These are phyloP conservation scores for Caenorhabditis brenneri DNA, from an alignment of 1,140 invertebrate species.

Conservation along the genomic window DNA sequence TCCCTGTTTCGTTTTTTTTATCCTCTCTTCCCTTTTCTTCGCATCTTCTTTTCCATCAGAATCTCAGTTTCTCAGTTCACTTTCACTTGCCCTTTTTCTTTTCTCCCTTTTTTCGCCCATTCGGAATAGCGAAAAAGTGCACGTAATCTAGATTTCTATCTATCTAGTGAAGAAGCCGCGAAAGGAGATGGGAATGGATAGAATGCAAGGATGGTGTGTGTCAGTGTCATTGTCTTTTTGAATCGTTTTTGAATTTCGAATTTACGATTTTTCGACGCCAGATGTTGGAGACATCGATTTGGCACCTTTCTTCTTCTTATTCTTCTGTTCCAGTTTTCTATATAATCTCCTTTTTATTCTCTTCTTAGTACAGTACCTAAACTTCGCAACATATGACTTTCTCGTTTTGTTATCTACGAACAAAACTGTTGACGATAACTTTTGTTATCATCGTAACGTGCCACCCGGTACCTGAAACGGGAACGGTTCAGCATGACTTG, in stretches of 20 bases:
- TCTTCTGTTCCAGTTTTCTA: too few species aligned
- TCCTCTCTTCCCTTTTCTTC: neutral
- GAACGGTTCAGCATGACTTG: neutral
- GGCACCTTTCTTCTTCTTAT: too few species aligned
- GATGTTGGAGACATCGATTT: too few species aligned
- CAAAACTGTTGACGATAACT: neutral
- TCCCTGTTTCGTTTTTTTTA: neutral
- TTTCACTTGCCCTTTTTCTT: constrained; percentile 19
- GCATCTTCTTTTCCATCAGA: neutral
- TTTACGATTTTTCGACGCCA: too few species aligned
- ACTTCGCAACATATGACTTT: too few species aligned
- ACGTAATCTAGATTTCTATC: constrained; percentile 35
- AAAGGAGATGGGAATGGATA: neutral
- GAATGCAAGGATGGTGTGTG: too few species aligned
- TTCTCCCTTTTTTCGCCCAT: neutral
- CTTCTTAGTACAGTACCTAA: too few species aligned
- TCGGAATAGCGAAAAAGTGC: constrained; percentile 12
- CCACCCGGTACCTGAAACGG: neutral
- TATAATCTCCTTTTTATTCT: neutral
- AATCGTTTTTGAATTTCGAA: too few species aligned
- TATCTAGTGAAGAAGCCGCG: neutral
- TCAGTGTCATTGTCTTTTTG: too few species aligned
- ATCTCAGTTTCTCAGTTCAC: constrained; percentile 17
- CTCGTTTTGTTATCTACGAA: neutral
- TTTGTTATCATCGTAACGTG: neutral